These are phyloP conservation scores for Drosophila pachea DNA, from an alignment of 1,140 invertebrate genomes.

Conservation along the genomic window DNA sequence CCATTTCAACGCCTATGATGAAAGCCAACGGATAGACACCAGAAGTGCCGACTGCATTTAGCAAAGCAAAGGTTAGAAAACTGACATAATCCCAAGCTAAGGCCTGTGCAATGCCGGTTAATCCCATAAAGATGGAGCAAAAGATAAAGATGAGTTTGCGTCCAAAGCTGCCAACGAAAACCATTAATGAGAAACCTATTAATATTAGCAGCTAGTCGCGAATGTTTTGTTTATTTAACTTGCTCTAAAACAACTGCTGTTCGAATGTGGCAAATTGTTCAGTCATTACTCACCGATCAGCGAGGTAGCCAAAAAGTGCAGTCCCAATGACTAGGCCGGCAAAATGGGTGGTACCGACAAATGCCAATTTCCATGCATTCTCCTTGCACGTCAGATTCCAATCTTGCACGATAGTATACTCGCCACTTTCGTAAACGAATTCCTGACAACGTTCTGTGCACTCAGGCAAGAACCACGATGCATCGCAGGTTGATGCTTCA, in stretches of 20 bases:
- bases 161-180: constrained; percentile 80
- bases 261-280: not conserved
- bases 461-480: constrained; percentile 58
- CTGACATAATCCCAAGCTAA: constrained; percentile 81
- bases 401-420: constrained; percentile 82
- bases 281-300: constrained; percentile 81
- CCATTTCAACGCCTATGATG: constrained; percentile 84
- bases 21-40: constrained; percentile 83
- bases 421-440: constrained; percentile 80
- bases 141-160: constrained; percentile 82
- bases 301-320: constrained; percentile 81
- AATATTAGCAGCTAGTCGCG: not conserved
- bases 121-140: constrained; percentile 81
- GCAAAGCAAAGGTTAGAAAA: constrained; percentile 81
- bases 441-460: constrained; percentile 74
- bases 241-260: not conserved
- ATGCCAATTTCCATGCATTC: constrained; percentile 83
- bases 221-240: not conserved
- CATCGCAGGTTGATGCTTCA: constrained; percentile 52
- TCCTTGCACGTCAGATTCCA: constrained; percentile 82
- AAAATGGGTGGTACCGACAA: constrained; percentile 83
- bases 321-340: constrained; percentile 82
- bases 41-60: constrained; percentile 82
- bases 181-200: not conserved
- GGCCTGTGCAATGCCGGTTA: constrained; percentile 81